Evolutionary conservation across 2,113 vertebrate genomes (phyloP), one percentile per base, ranked within the genome.

Genomic region (Carollia perspicillata): DNA sequence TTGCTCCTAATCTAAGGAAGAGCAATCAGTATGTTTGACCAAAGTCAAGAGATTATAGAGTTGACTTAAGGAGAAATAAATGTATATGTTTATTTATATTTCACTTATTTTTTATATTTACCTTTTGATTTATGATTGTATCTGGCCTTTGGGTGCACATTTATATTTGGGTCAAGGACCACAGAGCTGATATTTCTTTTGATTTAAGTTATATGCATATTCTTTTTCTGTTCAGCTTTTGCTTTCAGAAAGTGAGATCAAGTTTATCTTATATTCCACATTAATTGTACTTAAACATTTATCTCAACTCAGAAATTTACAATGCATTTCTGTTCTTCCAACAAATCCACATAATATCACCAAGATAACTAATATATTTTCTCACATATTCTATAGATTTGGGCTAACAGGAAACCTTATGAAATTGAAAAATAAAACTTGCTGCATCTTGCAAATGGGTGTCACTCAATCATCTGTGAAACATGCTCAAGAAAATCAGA

Each of bases 211-310:
- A 42, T 42, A 33, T 35, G 49, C 18, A 69, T 93, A 53, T 84
- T 89, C 10, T 71, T 88, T 95, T 63, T 17, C n/a, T 84, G 22
- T 77, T 89, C 12, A 69, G 5, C 68, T 40, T 53, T 49, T 77
- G 28, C 60, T 58, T 84, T 89, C 44, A 3, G 40, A 68, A 40
- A 75, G 49, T 42, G 49, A 13, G 35, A 49, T 89, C 10, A 63
- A 63, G 4, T 78, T 71, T 20, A 84, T 51, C n/a, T 49, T 74
- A 49, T 33, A 33, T 71, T 77, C n/a, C 33, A 30, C 30, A 69
- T 81, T 66, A 74, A 87, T 60, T 84, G 11, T 75, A 89, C 42
- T 89, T 77, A 77, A 92, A 90, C 53, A 53, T 86, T 84, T n/a
- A 53, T 65, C 8, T 69, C 18, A 51, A 8, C 65, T 69, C 60